Evolutionary conservation across 1,140 invertebrate genomes (phyloP).

Genomic region (Formica exsecta): DNA sequence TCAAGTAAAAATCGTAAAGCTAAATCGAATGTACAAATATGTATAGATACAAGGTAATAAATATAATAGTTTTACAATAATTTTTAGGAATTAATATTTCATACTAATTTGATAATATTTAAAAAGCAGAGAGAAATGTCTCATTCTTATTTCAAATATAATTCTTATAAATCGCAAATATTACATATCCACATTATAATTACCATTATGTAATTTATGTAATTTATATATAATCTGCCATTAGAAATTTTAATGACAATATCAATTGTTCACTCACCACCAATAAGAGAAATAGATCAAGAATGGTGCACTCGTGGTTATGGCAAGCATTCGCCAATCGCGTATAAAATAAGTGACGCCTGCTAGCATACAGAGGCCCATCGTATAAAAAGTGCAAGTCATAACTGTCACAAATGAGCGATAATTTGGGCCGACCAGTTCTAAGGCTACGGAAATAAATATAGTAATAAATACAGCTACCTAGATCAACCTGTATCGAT

Average conservation of each 20-base stretch:
- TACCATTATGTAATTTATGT: neutral
- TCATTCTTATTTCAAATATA: neutral
- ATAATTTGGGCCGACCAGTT: conserved; percentile 96
- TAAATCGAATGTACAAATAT: neutral
- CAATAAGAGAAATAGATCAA: conserved; percentile 94
- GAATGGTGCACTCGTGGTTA: conserved; percentile 94
- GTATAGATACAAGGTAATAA: neutral
- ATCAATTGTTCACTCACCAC: conserved; percentile 86
- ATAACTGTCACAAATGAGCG: conserved; percentile 96
- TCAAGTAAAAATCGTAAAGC: neutral
- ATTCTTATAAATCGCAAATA: neutral
- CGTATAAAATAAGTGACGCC: conserved; percentile 93
- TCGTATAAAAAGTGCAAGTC: conserved; percentile 95
- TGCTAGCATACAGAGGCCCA: conserved; percentile 93
- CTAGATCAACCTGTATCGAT: neutral
- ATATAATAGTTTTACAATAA: neutral
- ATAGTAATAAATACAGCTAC: neutral
- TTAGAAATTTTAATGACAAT: neutral
- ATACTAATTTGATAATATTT: neutral
- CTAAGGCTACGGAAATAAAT: conserved; percentile 90
- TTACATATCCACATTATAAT: neutral
- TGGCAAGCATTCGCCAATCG: conserved; percentile 92
- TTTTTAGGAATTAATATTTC: neutral
- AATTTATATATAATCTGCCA: neutral
- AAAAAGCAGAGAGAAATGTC: neutral